Base-by-base conservation (phyloP, 2,797 vertebrate genomes). In the Pyrocephalus nanus region DNA sequence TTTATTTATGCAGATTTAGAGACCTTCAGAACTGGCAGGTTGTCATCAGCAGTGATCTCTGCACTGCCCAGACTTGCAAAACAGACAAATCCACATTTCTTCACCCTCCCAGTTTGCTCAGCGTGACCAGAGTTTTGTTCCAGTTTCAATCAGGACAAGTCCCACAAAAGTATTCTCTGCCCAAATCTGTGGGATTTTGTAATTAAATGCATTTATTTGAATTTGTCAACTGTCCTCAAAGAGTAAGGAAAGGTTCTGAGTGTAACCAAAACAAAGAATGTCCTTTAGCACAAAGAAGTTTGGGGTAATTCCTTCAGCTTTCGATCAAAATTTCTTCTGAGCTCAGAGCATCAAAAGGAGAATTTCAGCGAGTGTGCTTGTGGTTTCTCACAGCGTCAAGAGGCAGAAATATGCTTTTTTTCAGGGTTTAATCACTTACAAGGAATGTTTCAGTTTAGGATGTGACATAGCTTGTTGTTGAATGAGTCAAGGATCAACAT, bases 361-460 rank as follows among this genome's bases (percentile, higher is more conserved):
- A 91, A 65, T 61, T 66, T 73, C 47, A 51, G 25, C 17, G 32
- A 90, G 53, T 8, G 36, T 34, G 64, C 17, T 71, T 89, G 86
- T 87, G 92, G 65, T 90, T 96, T 96, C 50, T 92, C 54, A 51
- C 43, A 34, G 47, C 38, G 34, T 92, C 87, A 82, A 43, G 38
- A 67, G 43, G 66, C 70, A 86, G 73, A 93, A 93, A 60, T 30
- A 19, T 5, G 13, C 36, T 38, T 15, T 40, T 82, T 85, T 80
- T 86, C 78, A 67, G 64, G 53, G 64, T n/a, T 96, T 95, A 84
- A 92, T 94, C 94, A 95, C 96, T 97, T 97, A 96, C 78, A 86
- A 92, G 88, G 96, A 96, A 95, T 65, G 80, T 90, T 75, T 93
- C 88, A 60, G 60, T 60, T 69, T 86, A 62, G 76, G 76, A 36